These are phyloP conservation scores for Trichogramma pretiosum DNA, from an alignment of 1,140 invertebrate species.

Conservation along the genomic window DNA sequence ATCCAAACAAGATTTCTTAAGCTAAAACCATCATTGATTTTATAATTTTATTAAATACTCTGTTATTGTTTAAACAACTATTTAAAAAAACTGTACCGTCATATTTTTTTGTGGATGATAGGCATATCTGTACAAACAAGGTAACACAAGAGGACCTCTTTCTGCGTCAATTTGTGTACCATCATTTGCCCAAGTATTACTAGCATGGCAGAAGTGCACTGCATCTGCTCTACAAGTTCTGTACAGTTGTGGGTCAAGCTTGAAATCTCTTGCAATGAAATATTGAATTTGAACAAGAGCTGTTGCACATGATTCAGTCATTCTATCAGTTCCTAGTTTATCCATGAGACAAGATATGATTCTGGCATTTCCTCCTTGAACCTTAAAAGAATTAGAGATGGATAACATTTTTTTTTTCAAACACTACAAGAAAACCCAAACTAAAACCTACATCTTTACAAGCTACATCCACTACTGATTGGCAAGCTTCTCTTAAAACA, in stretches of 20 bases:
- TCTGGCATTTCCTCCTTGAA: slow-evolving; percentile 59
- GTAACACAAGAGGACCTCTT: slow-evolving; percentile 70
- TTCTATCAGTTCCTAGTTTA: slow-evolving; percentile 72
- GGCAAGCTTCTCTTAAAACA: slow-evolving; percentile 74
- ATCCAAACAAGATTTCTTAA: slow-evolving; percentile 58
- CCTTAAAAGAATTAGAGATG: slow-evolving; percentile 26
- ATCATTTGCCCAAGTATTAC: slow-evolving; percentile 65
- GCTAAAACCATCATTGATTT: slow-evolving; percentile 29
- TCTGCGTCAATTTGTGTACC: slow-evolving; percentile 60
- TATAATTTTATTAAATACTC: slow-evolving; percentile 6
- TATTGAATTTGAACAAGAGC: slow-evolving; percentile 93
- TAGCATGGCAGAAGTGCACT: slow-evolving; percentile 68
- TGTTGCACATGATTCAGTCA: slow-evolving; percentile 83
- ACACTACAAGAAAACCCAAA: not conserved
- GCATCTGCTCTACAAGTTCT: slow-evolving; percentile 82
- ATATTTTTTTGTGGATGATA: slow-evolving; percentile 63
- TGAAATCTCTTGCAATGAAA: slow-evolving; percentile 91
- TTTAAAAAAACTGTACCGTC: slow-evolving; percentile 31
- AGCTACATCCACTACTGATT: slow-evolving; percentile 66
- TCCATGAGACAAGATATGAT: slow-evolving; percentile 92
- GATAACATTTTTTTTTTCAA: not conserved
- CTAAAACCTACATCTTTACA: slow-evolving; percentile 52
- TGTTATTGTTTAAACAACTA: not conserved
- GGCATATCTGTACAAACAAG: slow-evolving; percentile 85
- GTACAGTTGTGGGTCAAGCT: slow-evolving; percentile 83